Evolutionary conservation across 2,113 vertebrate species (phyloP), one percentile per base, ranked within the genome.

Genomic region (Siniperca chuatsi): DNA sequence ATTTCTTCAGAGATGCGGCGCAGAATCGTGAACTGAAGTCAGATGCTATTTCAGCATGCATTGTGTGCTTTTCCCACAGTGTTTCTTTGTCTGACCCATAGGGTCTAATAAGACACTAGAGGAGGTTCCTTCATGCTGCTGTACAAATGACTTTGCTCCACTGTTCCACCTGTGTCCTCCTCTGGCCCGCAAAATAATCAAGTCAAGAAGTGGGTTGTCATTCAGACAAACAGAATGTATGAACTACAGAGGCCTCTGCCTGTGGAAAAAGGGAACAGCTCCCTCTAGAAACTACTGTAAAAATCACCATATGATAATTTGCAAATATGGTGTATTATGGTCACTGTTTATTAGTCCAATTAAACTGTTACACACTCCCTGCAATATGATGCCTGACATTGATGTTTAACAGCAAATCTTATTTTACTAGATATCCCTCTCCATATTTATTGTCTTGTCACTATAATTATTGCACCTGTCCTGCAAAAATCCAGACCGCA

Each of bases 101-200:
- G 80, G 75, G 79, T 87, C 90, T 92, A 90, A 93, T 93, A 90
- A 92, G 87, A 90, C 86, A 71, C 77, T 23, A 33, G 82, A 92
- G 87, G 88, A 91, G 86, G 75, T 77, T 88, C 89, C 84, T 89
- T 91, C 88, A 89, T 91, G 88, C 83, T 84, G 79, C 88, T 91
- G 90, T 85, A 87, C 83, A 91, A 93, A 95, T 85, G 86, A 91
- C 93, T 92, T 92, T 90, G 85, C 84, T 90, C 77, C 66, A 64
- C 84, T 76, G 78, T 81, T 87, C 84, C 81, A 84, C 82, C 89
- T 92, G 90, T 92, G 82, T 90, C 87, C 77, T 87, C 85, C 66
- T 87, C 87, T 92, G 75, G 85, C 61, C 84, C 64, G 6, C 64
- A 66, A 85, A 86, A 93, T 79, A 86, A 89, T 89, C 77, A 83